Base-by-base conservation (phyloP, 30 jellyfish, hydroid and myxozoan species). In the Aurelia coerulea region DNA sequence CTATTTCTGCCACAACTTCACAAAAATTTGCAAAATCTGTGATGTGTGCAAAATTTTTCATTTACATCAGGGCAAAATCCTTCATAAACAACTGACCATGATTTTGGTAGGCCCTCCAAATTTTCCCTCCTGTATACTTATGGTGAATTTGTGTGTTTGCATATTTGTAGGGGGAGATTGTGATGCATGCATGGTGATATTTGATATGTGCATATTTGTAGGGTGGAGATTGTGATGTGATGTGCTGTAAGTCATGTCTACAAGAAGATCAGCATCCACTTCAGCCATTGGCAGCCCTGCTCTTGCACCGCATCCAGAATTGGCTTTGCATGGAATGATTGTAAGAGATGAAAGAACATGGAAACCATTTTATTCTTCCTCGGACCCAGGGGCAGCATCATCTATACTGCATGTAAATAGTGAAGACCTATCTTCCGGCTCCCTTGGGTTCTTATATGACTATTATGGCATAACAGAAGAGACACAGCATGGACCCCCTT, bases 401-500 rank as follows among this genome's bases (percentile, higher is more conserved):
- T 59, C 94, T 6, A 35, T 84, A 15, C 76, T 82, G 2, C 84
- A 80, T 58, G 69, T 79, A 58, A 59, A 81, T 80, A 77, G 77
- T 16, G 96, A 85, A 49, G 96, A 85, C 72, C 19, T 71, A 42
- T 32, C 90, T 42, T 82, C 59, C 64, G 84, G 81, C 37, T 78
- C 81, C 39, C 74, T 91, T 87, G 92, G 96, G 17, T 91, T 91
- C 65, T 74, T 91, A 19, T 91, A 91, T 80, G 98, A 91, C 52
- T 91, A 91, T 65, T 91, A 91, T 84, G 98, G 98, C 50, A 91
- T 91, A 96, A 91, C 98, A 6, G 98, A 91, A 34, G 98, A 91
- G 65, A 78, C 98, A 33, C 89, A 91, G 33, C 98, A 91, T 54
- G 98, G 92, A 9, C 98, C 96, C 34, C 96, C 96, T 13, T 91